Base-by-base conservation (phyloP, 2,797 vertebrate genomes). In the Cyprinodon diabolis region DNA sequence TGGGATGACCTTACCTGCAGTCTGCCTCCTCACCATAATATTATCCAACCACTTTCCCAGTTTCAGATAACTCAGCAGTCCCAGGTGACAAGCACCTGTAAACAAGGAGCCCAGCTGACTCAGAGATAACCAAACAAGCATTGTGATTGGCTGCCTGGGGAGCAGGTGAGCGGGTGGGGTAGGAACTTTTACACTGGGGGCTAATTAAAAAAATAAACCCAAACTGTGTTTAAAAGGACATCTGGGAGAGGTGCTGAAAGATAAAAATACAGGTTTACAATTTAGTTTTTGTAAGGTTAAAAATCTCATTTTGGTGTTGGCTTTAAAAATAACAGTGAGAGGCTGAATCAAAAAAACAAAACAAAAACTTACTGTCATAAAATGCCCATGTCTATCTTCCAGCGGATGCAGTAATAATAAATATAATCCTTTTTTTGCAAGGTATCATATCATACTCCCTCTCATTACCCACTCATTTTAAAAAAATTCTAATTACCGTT, bases 161-260 rank as follows among this genome's bases (percentile, higher is more conserved):
- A 77, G 67, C 78, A 81, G 79, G 63, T 72, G 78, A 73, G 70
- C 19, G 71, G 45, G 48, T 23, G 74, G 70, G 67, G 49, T 0
- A 49, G 49, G 35, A 48, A 62, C 63, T 25, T 63, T 40, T 62
- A 58, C 82, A 76, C 79, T 0, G 8, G 80, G 83, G 93, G 78
- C 88, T 87, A 94, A 93, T 94, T 93, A 93, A 75, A 87, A 74
- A 65, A 85, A 3, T 30, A 30, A 3, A 30, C 30, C 30, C 72
- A 79, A 63, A 77, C 58, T 66, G 68, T 63, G 77, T 77, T 85
- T 83, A 73, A 87, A 78, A 73, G 45, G 66, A 73, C 84, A 43
- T 52, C 68, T 69, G 87, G 81, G 87, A 88, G 17, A 75, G 67
- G 56, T 57, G 14, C 10, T 21, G 4, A 8, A 45, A 52, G 72